Conservation (phyloP, 1,140 invertebrate species). For the Halictus rubicundus region DNA sequence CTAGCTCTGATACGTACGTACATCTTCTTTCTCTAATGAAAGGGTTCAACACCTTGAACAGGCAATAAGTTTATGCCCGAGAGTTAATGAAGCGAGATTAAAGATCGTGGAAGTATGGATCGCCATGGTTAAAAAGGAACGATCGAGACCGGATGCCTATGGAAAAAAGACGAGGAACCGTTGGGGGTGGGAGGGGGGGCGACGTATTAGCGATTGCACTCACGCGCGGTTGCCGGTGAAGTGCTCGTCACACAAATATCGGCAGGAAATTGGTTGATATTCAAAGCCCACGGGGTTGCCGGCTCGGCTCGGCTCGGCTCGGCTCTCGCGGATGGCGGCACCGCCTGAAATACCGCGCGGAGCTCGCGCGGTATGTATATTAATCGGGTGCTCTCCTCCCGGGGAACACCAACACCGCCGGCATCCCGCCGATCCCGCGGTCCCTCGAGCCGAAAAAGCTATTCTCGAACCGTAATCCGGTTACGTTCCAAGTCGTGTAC, state of each 20-base stretch:
- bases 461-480: constrained; percentile 71
- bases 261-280: constrained; percentile 77
- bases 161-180: constrained; percentile 37
- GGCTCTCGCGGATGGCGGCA: constrained; percentile 62
- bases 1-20: no score
- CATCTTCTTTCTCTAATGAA: no score
- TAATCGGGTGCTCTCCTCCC: constrained; percentile 63
- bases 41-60: no score
- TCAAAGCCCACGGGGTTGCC: constrained; percentile 72
- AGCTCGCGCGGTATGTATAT: constrained; percentile 74
- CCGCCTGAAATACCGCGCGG: constrained; percentile 61
- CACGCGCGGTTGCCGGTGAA: constrained; percentile 71
- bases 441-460: constrained; percentile 66
- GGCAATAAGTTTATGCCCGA: no score
- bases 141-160: background rate
- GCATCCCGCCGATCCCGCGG: constrained; percentile 43
- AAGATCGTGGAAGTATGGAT: background rate
- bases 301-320: constrained; percentile 33
- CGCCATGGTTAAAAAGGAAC: background rate
- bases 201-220: constrained; percentile 74
- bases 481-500: constrained; percentile 67
- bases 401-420: constrained; percentile 28
- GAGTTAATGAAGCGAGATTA: background rate
- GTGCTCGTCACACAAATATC: constrained; percentile 72
- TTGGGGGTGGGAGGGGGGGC: background rate